These are phyloP conservation scores for Mirounga angustirostris DNA, from an alignment of 2,113 vertebrate species.

Conservation along the genomic window DNA sequence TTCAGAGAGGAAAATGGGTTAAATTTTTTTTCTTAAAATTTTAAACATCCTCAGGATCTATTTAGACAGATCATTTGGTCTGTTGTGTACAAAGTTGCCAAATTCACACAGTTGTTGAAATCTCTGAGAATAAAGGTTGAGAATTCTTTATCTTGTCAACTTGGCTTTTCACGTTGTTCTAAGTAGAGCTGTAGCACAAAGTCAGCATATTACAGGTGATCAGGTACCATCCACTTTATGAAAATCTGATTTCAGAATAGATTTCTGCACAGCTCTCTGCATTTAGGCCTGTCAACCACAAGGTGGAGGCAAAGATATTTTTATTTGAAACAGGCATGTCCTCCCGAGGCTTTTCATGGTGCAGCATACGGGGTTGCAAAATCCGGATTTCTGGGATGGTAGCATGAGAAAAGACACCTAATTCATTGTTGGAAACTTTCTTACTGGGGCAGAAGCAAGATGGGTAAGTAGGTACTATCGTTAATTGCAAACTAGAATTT, in stretches of 20 bases:
- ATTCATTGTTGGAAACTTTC: background rate
- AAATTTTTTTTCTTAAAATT: background rate
- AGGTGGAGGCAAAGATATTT: slow-evolving; percentile 65
- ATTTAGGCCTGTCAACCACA: slow-evolving; percentile 44
- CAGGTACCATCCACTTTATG: background rate
- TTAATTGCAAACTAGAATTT: background rate
- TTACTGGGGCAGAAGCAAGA: background rate
- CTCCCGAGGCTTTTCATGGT: background rate
- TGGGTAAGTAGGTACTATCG: background rate
- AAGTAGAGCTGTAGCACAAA: background rate
- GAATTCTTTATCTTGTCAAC: background rate
- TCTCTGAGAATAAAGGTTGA: background rate
- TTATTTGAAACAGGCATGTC: background rate
- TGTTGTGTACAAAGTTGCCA: background rate
- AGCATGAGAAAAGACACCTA: background rate
- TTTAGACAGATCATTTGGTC: background rate
- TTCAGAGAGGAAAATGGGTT: background rate
- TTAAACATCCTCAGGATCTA: background rate
- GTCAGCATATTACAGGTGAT: background rate
- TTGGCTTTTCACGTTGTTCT: background rate
- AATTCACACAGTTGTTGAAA: background rate
- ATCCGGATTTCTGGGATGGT: background rate
- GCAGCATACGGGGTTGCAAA: fast-evolving
- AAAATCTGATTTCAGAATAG: background rate
- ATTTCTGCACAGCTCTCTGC: background rate